Base-by-base conservation (phyloP, 2,113 vertebrate genomes). In the Nibea albiflora region DNA sequence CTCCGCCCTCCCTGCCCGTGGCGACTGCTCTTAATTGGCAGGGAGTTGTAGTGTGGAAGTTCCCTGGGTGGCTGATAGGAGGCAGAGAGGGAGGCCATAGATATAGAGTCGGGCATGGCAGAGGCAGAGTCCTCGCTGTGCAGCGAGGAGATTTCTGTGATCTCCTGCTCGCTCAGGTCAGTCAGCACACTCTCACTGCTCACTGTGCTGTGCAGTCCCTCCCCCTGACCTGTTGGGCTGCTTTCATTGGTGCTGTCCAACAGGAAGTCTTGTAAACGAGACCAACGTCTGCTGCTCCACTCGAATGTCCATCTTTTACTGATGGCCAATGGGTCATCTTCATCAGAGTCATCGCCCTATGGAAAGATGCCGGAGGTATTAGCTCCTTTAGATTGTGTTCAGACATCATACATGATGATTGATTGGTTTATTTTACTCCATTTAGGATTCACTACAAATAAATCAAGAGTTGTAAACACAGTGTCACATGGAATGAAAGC, bases 291-390 rank as follows among this genome's bases (percentile, higher is more conserved):
- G 90, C 98, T 99, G 84, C 95, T 96, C 94, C 98, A 96, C 91
- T 99, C 98, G 81, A 99, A 99, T 28, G 97, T 98, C 98, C 98
- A 99, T 94, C 98, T 96, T 93, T 96, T 97, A 87, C 98, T 99
- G 95, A 99, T 96, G 53, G 97, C 97, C 89, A 98, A 93, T 14
- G 96, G 95, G 47, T 98, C 97, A 90, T 99, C 98, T 90, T 99
- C 97, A 94, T 99, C 98, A 0, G 97, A 98, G 91, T 99, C 98
- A 82, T 99, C 97, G 88, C 96, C 96, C 98, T 99, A 78, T 12
- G 82, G 76, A 68, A 17, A 16, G 16, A 75, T 17, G 11, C 28
- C 44, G 17, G 9, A 67, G 44, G 60, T 12, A 58, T 65, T n/a
- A 57, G 35, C 42, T 3, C 4, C 3, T 57, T 58, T 16, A 58